These are phyloP conservation scores for Emys orbicularis DNA, from an alignment of 2,797 vertebrate species.

Conservation along the genomic window DNA sequence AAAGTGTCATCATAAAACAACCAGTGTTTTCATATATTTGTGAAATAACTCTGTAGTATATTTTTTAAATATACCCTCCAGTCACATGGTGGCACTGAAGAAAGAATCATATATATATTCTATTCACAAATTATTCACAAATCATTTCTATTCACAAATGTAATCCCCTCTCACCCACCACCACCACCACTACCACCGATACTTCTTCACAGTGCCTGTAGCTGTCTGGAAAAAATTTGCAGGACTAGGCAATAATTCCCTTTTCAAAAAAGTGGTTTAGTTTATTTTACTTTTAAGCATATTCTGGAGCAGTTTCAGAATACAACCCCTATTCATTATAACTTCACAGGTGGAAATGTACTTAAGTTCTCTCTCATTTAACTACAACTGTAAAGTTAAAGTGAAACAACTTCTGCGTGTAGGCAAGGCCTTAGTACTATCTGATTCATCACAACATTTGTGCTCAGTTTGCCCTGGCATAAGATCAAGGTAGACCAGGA, in stretches of 20 bases:
- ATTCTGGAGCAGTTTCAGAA: not conserved
- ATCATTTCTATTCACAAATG: constrained; percentile 8
- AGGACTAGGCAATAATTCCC: not conserved
- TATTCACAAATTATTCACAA: not conserved
- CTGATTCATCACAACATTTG: not conserved
- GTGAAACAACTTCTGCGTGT: rapidly evolving
- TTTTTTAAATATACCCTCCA: rapidly evolving
- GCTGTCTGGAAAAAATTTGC: not conserved
- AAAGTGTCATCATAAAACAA: not conserved
- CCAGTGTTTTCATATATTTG: not conserved
- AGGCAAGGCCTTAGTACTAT: not conserved
- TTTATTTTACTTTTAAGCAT: not conserved
- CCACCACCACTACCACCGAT: not conserved
- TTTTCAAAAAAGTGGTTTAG: not conserved
- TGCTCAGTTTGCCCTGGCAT: not conserved
- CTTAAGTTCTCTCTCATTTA: constrained; percentile 9
- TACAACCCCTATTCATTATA: not conserved
- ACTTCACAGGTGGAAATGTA: not conserved
- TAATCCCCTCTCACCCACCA: not conserved
- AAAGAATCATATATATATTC: not conserved
- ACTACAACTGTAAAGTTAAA: not conserved
- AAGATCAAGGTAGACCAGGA: not conserved
- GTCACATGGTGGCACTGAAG: not conserved
- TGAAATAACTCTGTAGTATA: not conserved
- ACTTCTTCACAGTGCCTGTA: not conserved